Conservation (phyloP, 2,113 vertebrate species). For the Synodontis membranacea region DNA sequence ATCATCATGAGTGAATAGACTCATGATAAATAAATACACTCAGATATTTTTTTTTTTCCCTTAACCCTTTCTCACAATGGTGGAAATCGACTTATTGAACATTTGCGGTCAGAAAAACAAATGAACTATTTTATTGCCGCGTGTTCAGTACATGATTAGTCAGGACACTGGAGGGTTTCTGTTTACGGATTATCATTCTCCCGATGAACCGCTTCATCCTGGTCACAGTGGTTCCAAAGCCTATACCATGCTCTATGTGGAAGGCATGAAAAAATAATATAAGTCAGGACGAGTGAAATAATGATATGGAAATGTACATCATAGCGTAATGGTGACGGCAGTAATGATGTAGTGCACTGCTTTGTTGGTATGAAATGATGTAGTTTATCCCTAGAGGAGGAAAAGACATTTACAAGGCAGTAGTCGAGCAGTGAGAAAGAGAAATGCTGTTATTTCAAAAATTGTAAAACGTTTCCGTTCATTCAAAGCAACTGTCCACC, state of each 20-base stretch:
- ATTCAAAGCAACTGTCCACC: neutral
- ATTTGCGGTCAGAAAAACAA: no score
- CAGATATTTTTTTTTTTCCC: no score
- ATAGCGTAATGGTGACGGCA: neutral
- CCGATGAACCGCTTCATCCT: neutral
- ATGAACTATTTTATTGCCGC: no score
- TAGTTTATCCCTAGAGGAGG: conserved; percentile 68
- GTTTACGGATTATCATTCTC: no score
- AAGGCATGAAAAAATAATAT: neutral
- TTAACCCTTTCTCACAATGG: no score
- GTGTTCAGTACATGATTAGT: no score
- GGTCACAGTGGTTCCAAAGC: neutral
- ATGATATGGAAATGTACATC: neutral
- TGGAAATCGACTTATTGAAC: no score
- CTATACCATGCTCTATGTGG: neutral
- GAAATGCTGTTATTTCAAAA: neutral
- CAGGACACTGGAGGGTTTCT: no score
- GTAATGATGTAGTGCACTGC: neutral
- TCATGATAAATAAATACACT: neutral
- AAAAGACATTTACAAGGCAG: conserved; percentile 59
- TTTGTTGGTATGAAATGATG: conserved; percentile 53
- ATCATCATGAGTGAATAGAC: neutral
- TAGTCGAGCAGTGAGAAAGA: conserved; percentile 60
- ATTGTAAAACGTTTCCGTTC: neutral
- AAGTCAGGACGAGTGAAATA: neutral